Evolutionary conservation across 2,797 vertebrate genomes (phyloP), one percentile per base, ranked within the genome.

Genomic region (Crax fasciolata): DNA sequence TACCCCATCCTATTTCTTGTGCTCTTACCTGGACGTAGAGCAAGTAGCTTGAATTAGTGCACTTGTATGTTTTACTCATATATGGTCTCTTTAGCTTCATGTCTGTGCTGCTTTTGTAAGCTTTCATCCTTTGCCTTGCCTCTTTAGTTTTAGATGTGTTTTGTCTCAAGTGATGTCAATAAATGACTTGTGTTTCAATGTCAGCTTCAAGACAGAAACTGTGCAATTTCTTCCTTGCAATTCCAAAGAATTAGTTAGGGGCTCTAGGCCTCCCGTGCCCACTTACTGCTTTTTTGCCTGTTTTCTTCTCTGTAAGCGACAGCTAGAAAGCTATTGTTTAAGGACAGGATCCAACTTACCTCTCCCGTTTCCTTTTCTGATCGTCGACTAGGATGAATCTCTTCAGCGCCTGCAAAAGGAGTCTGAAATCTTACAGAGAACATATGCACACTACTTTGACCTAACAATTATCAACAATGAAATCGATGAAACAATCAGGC

Each of bases 391-490:
- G 99, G 99, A 99, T 43, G 99, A 99, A 97, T 99, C 99, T 75
- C 98, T 99, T 92, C 99, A 99, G 98, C 99, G 99, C 96, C 99
- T 99, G 97, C 99, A 99, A 98, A 99, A 99, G 97, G 99, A 99
- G 97, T 99, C 99, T 0, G 99, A 99, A 97, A 99, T 99, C 98
- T 98, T 99, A 78, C 99, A 99, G 98, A 99, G 99, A 98, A 99
- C 99, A 82, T 99, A 99, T 96, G 98, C 99, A 94, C 99, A 99
- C 98, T 99, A 99, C 98, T 99, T 99, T 87, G 99, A 99, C 98
- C 99, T 99, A 98, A 99, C 99, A 98, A 99, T 99, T 98, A 99
- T 99, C 98, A 99, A 99, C 98, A 99, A 99, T 61, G 99, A 99
- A 98, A 99, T 99, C 59, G 99, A 99, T 79, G 99, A 99, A 98